Evolutionary conservation across 1,140 invertebrate species (phyloP), one percentile per base, ranked within the genome.

Genomic region (Caenorhabditis briggsae): DNA sequence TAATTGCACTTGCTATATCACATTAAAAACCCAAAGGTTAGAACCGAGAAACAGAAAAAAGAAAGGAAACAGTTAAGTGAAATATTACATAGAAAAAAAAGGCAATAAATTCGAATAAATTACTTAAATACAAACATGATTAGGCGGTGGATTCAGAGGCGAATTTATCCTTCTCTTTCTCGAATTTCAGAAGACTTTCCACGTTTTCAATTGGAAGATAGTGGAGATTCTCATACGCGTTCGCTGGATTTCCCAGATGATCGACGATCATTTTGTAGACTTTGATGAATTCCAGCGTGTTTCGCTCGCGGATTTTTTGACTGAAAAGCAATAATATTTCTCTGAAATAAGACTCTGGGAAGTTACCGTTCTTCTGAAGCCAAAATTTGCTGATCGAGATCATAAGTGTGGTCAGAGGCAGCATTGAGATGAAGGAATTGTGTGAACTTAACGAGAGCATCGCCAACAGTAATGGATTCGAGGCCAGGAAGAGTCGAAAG

Each of bases 201-300:
- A 78, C 70, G 41, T 78, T 48, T 23, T 78, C 70, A 78, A 78
- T 78, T 11, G 70, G 70, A 8, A 78, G 33, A n/a, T 78, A 78
- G n/a, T 78, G 70, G 2, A 78, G 20, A 53, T 78, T 78, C 33
- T 78, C 70, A 14, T 78, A 78, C 6, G 16, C n/a, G 18, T 78
- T 78, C 14, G 70, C 33, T 6, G 70, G 70, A 53, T 78, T 78
- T 78, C 70, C 70, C 0, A 78, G 46, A 50, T 41, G 43, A 53
- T 78, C 70, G 5, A 50, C 46, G 6, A 78, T 78, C 6, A 78
- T 20, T 50, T 78, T 78, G 46, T 78, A 78, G 5, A 78, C 70
- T 78, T 78, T 78, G n/a, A 78, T 48, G 70, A 78, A 78, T 50
- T 78, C 70, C 18, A 78, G 11, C 0, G 46, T 78, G 18, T 78